A percentile compares a stretch with the other conserved stretches of the same genome.
These are phyloP conservation scores for Lagopus leucura DNA, from an alignment of 2,113 vertebrate species.

Conservation along the genomic window DNA sequence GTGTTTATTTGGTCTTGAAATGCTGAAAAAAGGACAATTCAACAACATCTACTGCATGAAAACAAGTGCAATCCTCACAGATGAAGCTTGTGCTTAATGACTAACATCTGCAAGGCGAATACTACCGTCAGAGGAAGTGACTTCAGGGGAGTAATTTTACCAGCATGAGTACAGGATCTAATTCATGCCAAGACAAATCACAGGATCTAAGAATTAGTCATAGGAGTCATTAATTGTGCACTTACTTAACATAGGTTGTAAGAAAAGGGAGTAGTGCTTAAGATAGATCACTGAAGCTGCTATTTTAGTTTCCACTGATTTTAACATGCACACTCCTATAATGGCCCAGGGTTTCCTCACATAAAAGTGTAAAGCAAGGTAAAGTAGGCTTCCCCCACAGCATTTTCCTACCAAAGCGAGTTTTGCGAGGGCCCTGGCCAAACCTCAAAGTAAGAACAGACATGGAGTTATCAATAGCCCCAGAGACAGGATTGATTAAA, in stretches of 20 bases:
- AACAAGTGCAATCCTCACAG: neutral
- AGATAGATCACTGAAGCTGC: neutral
- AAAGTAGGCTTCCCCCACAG: neutral
- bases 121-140: slow-evolving; percentile 25
- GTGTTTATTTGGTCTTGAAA: neutral
- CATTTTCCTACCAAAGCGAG: neutral
- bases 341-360: neutral
- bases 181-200: slow-evolving; percentile 35
- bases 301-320: neutral
- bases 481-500: neutral
- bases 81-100: neutral
- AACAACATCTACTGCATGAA: neutral
- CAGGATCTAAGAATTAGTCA: slow-evolving; percentile 35
- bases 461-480: neutral
- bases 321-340: neutral
- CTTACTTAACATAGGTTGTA: neutral
- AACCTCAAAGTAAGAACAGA: neutral
- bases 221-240: slow-evolving; percentile 15
- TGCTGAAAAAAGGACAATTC: neutral
- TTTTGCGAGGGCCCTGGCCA: neutral
- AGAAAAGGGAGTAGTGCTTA: neutral
- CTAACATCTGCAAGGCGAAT: slow-evolving; percentile 37
- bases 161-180: neutral
- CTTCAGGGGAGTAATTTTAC: slow-evolving; percentile 35
- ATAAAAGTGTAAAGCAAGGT: neutral